phyloP scores from a whole-genome alignment of 1,140 invertebrate genomes.

The Ceratosolen solmsi region DNA sequence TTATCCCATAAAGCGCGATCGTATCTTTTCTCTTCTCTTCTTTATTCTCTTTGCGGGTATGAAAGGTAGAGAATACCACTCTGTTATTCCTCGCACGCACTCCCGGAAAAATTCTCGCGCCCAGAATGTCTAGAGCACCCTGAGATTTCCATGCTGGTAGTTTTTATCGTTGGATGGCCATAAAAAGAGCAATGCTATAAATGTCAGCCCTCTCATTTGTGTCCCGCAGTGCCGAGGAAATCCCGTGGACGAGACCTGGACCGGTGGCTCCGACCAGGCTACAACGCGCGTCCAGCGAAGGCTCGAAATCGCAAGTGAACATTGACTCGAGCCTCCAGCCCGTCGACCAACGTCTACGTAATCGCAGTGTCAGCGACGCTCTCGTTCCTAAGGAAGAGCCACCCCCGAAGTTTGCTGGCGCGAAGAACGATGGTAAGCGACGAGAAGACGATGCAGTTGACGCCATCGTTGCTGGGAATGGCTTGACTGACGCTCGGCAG shows the following conservation, averaged over 20 bases:
- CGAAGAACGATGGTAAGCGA: too few species aligned
- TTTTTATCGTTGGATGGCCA: not conserved
- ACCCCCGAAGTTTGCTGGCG: conserved; percentile 17
- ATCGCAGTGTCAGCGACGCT: conserved; percentile 42
- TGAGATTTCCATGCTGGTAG: not conserved
- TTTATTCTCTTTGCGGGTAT: too few species aligned
- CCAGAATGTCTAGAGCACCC: too few species aligned
- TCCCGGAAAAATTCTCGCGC: too few species aligned
- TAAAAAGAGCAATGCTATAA: conserved; percentile 37
- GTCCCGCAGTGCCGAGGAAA: conserved; percentile 19
- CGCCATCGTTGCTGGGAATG: not conserved
- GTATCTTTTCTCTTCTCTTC: too few species aligned
- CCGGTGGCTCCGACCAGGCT: conserved; percentile 46
- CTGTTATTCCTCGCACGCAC: too few species aligned
- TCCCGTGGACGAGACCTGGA: not conserved
- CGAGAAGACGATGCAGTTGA: not conserved
- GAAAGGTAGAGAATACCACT: too few species aligned
- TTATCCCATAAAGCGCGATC: too few species aligned
- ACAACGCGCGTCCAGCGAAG: conserved; percentile 43
- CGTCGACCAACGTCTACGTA: conserved; percentile 32
- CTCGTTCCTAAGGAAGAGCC: conserved; percentile 53
- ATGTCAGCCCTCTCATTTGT: not conserved
- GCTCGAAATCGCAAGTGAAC: conserved; percentile 22
- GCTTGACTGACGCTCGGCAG: not conserved
- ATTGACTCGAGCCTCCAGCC: not conserved